Conservation (phyloP, 2,888 invertebrate species). For the Ennomos quercinarius region DNA sequence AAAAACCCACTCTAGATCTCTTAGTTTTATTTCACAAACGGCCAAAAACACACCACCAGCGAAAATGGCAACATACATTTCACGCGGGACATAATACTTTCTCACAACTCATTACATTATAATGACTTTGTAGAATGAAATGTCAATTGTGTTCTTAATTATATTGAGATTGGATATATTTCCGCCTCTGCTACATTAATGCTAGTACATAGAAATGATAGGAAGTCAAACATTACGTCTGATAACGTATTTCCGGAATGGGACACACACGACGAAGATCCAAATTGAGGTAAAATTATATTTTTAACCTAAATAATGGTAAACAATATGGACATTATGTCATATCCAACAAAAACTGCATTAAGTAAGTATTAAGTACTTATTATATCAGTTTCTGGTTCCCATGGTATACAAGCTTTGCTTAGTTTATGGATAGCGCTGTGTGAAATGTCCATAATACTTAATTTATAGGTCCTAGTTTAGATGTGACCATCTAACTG, state of each 20-base stretch:
- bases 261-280: slow-evolving; percentile 61
- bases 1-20: not conserved
- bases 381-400: too few relatives aligned
- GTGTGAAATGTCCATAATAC: too few relatives aligned
- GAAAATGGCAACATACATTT: slow-evolving; percentile 23
- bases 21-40: slow-evolving; percentile 27
- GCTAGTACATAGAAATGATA: slow-evolving; percentile 49
- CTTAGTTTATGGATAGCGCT: too few relatives aligned
- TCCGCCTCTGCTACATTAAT: slow-evolving; percentile 47
- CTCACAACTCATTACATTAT: slow-evolving; percentile 65
- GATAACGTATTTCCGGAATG: slow-evolving; percentile 61
- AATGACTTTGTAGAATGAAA: slow-evolving; percentile 53
- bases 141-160: slow-evolving; percentile 54
- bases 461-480: too few relatives aligned
- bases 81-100: slow-evolving; percentile 47
- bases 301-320: not conserved
- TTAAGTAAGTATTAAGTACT: too few relatives aligned
- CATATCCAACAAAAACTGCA: too few relatives aligned
- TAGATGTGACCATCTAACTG: too few relatives aligned
- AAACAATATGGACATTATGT: too few relatives aligned
- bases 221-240: slow-evolving; percentile 62
- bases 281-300: slow-evolving; percentile 23
- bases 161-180: slow-evolving; percentile 64
- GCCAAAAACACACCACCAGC: slow-evolving; percentile 18
- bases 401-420: too few relatives aligned